Evolutionary conservation across 2,797 vertebrate species (phyloP), one percentile per base, ranked within the genome.

Genomic region (Podargus strigoides): DNA sequence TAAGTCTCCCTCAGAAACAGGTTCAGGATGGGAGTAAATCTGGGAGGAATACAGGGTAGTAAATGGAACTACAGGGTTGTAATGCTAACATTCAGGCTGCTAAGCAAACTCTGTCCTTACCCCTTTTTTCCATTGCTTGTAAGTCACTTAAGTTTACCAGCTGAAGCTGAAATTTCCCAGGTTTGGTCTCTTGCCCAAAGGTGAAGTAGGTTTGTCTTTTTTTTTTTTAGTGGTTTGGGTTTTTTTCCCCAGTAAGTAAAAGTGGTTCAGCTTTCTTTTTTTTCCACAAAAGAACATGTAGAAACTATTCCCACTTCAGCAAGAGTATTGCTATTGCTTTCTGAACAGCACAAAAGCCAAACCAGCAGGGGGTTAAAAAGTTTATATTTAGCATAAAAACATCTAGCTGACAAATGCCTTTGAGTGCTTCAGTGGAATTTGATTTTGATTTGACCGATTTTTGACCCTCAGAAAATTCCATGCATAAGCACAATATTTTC

Each of bases 391-490:
- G 82, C 63, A 62, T 73, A 44, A 73, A 95, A 93, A 64, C 27
- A 75, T 88, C 41, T 37, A 77, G 73, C 82, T 89, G 79, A 94
- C 90, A 96, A 96, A 94, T 87, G 90, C 72, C 68, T 95, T 84
- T 77, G 67, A 94, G 93, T 90, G 76, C 63, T 94, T 53, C 67
- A 66, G n/a, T 77, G 67, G 70, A 92, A 73, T 92, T 73, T 92
- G 86, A 82, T 88, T 95, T 96, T 70, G 64, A 46, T 94, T 59
- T 96, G 93, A 96, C 90, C 3, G 17, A 86, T 55, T 92, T 93
- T 68, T 95, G 93, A 95, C 93, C 96, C 79, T 85, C 55, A 67
- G 76, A 87, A 95, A 93, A 94, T 92, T 79, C 93, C 84, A 78
- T 0, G 0, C 72, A 52, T 39, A 44, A 77, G 59, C 82, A 67